Conservation (phyloP, 2,113 vertebrate species). For the Dicrurus megarhynchus region DNA sequence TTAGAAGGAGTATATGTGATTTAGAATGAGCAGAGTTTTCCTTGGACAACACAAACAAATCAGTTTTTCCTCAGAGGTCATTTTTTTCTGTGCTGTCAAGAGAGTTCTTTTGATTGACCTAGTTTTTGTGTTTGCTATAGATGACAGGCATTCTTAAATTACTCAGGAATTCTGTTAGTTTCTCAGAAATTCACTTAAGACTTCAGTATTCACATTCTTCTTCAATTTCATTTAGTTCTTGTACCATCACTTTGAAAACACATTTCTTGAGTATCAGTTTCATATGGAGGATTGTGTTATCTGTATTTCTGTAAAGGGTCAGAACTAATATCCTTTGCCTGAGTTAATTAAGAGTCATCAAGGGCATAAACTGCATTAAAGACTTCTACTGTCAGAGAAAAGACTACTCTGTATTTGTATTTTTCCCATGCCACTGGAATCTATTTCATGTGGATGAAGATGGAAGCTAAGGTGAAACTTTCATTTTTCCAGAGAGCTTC, state of each 20-base stretch:
- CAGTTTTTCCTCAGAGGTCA: background rate
- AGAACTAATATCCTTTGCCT: background rate
- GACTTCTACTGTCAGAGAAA: background rate
- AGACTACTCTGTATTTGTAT: background rate
- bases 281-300: background rate
- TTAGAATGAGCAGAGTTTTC: background rate
- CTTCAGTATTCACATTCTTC: background rate
- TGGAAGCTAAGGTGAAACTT: background rate
- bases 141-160: background rate
- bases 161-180: background rate
- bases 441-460: background rate
- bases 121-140: background rate
- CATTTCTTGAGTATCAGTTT: background rate
- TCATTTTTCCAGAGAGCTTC: background rate
- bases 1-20: background rate
- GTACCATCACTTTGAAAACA: background rate
- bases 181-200: background rate
- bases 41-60: background rate
- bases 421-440: background rate
- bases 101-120: background rate
- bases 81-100: background rate
- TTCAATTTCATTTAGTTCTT: background rate
- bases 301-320: background rate
- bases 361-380: background rate
- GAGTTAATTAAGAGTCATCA: background rate